Conservation (phyloP, 2,113 vertebrate genomes). For the Chelonoidis abingdonii region DNA sequence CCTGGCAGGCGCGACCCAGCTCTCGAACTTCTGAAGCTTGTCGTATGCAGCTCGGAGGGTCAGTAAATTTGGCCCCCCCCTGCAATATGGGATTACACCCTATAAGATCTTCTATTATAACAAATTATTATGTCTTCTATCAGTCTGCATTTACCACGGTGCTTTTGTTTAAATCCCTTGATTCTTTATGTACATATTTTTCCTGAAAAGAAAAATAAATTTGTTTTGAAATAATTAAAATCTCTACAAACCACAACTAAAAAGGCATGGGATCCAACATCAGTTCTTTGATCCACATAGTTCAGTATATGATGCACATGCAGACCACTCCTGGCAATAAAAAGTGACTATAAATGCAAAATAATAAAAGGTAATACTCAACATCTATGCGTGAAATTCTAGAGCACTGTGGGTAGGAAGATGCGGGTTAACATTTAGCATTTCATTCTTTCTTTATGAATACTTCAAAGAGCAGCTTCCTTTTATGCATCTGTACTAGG, state of each 20-base stretch:
- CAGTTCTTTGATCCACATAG: not conserved
- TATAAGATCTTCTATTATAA: not conserved
- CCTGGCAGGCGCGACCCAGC: no score
- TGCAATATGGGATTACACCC: not conserved
- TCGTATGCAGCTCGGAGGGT: no score
- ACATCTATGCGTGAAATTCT: not conserved
- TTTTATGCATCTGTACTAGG: not conserved
- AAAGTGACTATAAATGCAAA: not conserved
- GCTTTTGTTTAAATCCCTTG: not conserved
- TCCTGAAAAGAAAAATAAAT: not conserved
- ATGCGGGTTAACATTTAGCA: not conserved
- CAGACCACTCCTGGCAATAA: not conserved
- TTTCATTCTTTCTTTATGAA: not conserved
- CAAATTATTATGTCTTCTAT: not conserved
- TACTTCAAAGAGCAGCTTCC: not conserved
- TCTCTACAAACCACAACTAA: not conserved
- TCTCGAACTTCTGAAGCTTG: no score
- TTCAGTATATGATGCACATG: not conserved
- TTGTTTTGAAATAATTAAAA: not conserved
- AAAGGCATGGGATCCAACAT: not conserved
- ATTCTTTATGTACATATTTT: not conserved
- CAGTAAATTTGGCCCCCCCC: no score
- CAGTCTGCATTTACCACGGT: not conserved
- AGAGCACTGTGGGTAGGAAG: not conserved
- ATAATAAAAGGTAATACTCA: not conserved